Percentiles rank a stretch among this genome's conserved stretches.
Evolutionary conservation across 2,888 invertebrate species (phyloP).

Genomic region (Helleia helle): DNA sequence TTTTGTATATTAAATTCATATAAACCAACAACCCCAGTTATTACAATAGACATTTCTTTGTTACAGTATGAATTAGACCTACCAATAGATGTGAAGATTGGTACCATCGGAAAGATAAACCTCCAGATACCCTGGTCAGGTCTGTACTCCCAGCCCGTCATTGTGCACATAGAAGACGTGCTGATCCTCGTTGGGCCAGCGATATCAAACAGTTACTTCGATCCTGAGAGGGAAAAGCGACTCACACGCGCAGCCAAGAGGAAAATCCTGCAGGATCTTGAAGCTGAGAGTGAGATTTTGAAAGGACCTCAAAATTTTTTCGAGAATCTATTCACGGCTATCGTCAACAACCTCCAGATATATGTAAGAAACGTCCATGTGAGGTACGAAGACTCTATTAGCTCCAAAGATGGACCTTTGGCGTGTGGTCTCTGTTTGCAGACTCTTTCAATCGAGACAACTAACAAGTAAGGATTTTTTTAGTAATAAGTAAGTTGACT

Average conservation of each 20-base stretch:
- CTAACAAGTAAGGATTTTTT: conserved; percentile 76
- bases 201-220: conserved; percentile 77
- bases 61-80: conserved; percentile 86
- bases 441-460: conserved; percentile 84
- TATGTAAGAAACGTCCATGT: conserved; percentile 85
- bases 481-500: too few species aligned
- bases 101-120: conserved; percentile 82
- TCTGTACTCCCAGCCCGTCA: conserved; percentile 81
- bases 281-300: conserved; percentile 71
- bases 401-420: conserved; percentile 77
- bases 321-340: conserved; percentile 81
- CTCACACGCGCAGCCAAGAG: conserved; percentile 82
- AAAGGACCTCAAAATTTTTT: conserved; percentile 79
- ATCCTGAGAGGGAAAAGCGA: conserved; percentile 81
- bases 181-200: conserved; percentile 84
- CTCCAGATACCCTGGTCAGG: conserved; percentile 87
- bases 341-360: conserved; percentile 86
- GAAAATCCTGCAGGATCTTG: conserved; percentile 79
- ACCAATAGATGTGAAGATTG: conserved; percentile 87
- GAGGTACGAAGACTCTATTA: conserved; percentile 84
- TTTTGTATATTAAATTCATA: too few species aligned
- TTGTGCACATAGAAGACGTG: conserved; percentile 83
- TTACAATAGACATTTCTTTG: too few species aligned
- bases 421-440: conserved; percentile 86
- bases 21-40: too few species aligned